These are phyloP conservation scores for Rutilus rutilus DNA, from an alignment of 2,113 vertebrate genomes.

Conservation along the genomic window DNA sequence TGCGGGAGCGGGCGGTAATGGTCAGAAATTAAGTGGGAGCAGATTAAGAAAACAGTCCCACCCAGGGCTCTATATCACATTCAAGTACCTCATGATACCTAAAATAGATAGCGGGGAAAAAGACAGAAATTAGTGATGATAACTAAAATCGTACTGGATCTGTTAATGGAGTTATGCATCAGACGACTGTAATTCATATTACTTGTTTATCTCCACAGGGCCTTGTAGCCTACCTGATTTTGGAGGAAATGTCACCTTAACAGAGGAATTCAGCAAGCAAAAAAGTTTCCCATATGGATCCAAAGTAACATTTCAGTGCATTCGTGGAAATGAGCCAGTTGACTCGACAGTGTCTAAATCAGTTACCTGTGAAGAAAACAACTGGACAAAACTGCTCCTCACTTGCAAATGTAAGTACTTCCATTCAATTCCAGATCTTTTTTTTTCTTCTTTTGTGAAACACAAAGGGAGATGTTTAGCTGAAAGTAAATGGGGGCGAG, in stretches of 20 bases:
- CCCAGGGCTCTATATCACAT: too few species aligned
- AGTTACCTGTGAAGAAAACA: slow-evolving; percentile 49
- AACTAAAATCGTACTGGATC: not conserved
- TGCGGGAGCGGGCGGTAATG: too few species aligned
- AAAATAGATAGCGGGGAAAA: too few species aligned
- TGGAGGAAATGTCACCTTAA: slow-evolving; percentile 35
- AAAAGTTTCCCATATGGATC: not conserved
- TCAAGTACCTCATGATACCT: too few species aligned
- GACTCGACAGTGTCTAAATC: fast-evolving
- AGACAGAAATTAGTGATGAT: not conserved
- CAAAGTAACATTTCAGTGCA: slow-evolving; percentile 39
- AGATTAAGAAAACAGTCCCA: too few species aligned
- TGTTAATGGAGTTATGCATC: not conserved
- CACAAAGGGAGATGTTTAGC: too few species aligned
- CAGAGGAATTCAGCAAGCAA: fast-evolving
- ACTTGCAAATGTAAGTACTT: slow-evolving; percentile 57
- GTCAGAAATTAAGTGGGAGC: too few species aligned
- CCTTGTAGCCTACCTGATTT: slow-evolving; percentile 42
- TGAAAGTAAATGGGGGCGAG: too few species aligned
- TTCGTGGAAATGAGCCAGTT: fast-evolving
- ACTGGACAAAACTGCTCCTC: slow-evolving; percentile 40
- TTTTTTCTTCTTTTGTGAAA: too few species aligned
- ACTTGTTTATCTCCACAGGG: slow-evolving; percentile 40
- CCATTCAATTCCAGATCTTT: not conserved
- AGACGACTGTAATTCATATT: not conserved